Evolutionary conservation across 2,113 vertebrate genomes (phyloP), one percentile per base, ranked within the genome.

Genomic region (Lichenostomus cassidix): DNA sequence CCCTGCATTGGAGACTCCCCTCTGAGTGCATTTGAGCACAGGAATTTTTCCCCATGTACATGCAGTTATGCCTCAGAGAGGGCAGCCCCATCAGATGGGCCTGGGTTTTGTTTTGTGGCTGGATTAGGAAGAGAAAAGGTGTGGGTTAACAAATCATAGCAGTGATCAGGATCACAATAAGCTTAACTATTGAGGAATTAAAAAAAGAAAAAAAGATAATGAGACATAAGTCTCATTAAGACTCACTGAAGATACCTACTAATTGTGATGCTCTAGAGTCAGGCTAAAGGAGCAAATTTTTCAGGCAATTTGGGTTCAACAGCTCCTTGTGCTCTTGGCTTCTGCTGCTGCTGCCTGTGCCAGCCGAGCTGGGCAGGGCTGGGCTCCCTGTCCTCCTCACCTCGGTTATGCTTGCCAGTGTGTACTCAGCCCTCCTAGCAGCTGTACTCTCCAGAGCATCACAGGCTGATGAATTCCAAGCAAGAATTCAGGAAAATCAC

Each of bases 31-130:
- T 59, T 9, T 62, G 28, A 74, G 58, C 59, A n/a, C 25, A 62
- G 31, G 22, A 77, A 21, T 24, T 69, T 7, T n/a, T 78, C 11
- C 9, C 21, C 15, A 1, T 19, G 20, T 63, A 33, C 0, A 0
- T 25, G 12, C 33, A 78, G 21, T 33, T 39, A 16, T 3, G 2
- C 25, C 42, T 75, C 25, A 29, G 55, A 16, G 33, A 33, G 33
- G 14, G 29, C 8, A 31, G 3, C 15, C 16, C 39, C 24, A 15
- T 14, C 27, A 70, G 33, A n/a, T 52, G 22, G 27, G 10, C 7
- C 19, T 18, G n/a, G 5, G 6, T 3, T 59, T 49, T 81, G 52
- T 31, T 71, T 63, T 2, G 1, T 17, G 44, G 15, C 16, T 84
- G 28, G 19, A 25, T 52, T 42, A 68, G 58, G 49, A 56, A 80